Percentiles rank a stretch among this genome's conserved stretches.
Evolutionary conservation across 2,113 vertebrate species (phyloP).

Genomic region (Protobothrops mucrosquamatus): DNA sequence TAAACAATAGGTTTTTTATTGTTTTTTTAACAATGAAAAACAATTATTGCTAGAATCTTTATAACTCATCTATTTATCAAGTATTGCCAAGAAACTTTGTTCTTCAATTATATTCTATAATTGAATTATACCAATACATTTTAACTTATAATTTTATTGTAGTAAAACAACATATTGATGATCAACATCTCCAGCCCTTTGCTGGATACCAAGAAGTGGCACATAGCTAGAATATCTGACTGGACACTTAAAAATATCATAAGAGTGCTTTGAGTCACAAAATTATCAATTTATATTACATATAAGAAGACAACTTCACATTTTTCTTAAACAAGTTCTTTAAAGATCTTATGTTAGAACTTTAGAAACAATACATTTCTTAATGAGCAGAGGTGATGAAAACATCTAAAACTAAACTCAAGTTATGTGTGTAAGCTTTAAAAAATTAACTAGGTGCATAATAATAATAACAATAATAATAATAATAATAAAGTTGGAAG

Average conservation of each 20-base stretch:
- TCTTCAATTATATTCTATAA: not conserved
- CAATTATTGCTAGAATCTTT: not conserved
- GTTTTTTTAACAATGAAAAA: not conserved
- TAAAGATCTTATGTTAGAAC: not conserved
- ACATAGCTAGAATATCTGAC: not conserved
- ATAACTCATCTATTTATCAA: not conserved
- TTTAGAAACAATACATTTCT: not conserved
- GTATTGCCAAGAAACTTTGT: not conserved
- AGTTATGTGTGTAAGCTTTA: no score
- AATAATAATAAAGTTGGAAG: no score
- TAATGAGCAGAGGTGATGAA: not conserved
- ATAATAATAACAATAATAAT: no score
- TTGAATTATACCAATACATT: not conserved
- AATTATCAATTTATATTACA: not conserved
- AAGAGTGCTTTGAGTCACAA: not conserved
- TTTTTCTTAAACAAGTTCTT: not conserved
- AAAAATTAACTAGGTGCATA: no score
- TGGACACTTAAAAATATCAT: not conserved
- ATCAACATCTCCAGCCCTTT: not conserved
- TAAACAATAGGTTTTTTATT: not conserved
- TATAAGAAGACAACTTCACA: not conserved
- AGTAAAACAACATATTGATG: not conserved
- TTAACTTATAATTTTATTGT: not conserved
- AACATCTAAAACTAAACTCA: no score
- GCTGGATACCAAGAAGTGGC: not conserved